Evolutionary conservation across 2,888 invertebrate genomes (phyloP), one percentile per base, ranked within the genome.

Genomic region (Alviniconcha strummeri): DNA sequence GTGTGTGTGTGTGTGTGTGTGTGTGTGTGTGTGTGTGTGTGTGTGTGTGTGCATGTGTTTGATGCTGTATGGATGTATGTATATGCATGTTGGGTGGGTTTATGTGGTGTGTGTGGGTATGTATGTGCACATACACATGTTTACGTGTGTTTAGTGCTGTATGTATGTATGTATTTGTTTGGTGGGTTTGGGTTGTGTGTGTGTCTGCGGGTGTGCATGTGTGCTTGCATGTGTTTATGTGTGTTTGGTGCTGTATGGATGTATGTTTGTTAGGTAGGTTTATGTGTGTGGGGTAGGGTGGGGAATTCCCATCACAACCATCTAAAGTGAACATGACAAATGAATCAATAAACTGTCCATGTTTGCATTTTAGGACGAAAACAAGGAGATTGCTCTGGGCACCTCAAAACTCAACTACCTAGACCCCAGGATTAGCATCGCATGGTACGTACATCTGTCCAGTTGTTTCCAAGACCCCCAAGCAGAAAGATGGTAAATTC

Each of bases 371-470:
- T 4, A n/a, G 56, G 99, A 99, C 95, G 99, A 99, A 95, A 99
- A 99, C 94, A 99, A 99, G 95, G 98, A 98, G 89, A 99, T 99
- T 94, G 98, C 99, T 60, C 95, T 99, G 90, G 98, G 99, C 89
- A 99, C 99, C 84, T 99, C 99, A 89, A 99, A 99, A 94, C 95
- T 99, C 90, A 99, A 99, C 94, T 99, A 99, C 95, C 95, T 99
- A 85, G 99, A 99, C 95, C 99, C 99, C 74, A 96, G 99, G 93
- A 99, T 99, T 94, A 97, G 97, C 83, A 98, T 99, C 84, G 99
- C 99, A 89, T 99, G 99, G 99, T 98, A 13, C 8, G 60, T 60
- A 60, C 60, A 11, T 1, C 60, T 60, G 36, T 36, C 3, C 36
- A 36, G 0, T 36, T 36, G 36, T 36, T 36, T 3, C 36, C 36